A percentile compares a stretch with the other conserved stretches of the same genome.
phyloP scores from a whole-genome alignment of 2,113 vertebrate genomes.

The Rutilus rutilus region DNA sequence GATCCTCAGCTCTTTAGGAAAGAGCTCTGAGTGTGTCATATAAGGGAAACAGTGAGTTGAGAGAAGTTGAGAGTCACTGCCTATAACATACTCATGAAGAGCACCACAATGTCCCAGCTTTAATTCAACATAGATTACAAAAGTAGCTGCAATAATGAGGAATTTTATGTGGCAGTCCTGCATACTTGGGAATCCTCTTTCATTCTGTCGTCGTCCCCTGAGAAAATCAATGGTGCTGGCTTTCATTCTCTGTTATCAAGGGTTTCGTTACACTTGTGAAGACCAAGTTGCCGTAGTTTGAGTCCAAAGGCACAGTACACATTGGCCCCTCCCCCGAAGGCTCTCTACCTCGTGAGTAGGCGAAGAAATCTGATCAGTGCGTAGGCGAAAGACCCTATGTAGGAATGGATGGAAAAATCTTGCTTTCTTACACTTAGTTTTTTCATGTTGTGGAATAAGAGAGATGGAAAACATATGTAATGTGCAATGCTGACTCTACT shows the following conservation, averaged over 20 bases:
- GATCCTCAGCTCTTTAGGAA: too few species aligned
- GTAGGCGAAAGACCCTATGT: slow-evolving; percentile 64
- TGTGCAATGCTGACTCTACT: slow-evolving; percentile 71
- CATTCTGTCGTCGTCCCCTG: background rate
- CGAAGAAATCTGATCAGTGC: slow-evolving; percentile 67
- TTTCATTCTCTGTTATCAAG: slow-evolving; percentile 4
- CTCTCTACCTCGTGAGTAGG: slow-evolving; percentile 58
- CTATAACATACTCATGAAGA: background rate
- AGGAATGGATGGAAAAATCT: slow-evolving; percentile 66
- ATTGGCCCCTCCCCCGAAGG: slow-evolving; percentile 60
- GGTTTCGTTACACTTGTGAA: background rate
- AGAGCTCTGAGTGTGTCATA: too few species aligned
- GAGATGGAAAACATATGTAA: slow-evolving; percentile 80
- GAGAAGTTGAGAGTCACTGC: too few species aligned
- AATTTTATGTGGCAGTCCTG: background rate
- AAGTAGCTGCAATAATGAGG: background rate
- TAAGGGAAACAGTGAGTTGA: too few species aligned
- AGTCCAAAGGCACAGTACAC: slow-evolving; percentile 30
- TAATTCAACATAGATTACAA: background rate
- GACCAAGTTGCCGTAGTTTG: slow-evolving; percentile 25
- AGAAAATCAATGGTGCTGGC: background rate
- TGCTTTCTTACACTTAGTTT: slow-evolving; percentile 37
- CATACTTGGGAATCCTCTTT: background rate
- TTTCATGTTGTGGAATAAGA: slow-evolving; percentile 66
- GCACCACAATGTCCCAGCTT: background rate